Evolutionary conservation across 2,113 vertebrate genomes (phyloP).

Genomic region (Dendropsophus ebraccatus): DNA sequence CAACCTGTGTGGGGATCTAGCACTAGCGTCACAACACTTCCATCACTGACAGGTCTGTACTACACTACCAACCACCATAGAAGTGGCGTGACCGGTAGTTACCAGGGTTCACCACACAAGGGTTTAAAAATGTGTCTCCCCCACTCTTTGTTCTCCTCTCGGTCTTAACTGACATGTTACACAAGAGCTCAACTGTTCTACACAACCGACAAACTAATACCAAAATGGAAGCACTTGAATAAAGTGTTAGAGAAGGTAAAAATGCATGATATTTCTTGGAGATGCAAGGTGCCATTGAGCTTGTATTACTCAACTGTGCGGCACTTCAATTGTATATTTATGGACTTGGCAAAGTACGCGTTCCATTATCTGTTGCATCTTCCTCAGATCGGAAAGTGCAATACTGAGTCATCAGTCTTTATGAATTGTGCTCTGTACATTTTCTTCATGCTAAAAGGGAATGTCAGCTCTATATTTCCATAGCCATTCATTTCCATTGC

Average conservation of each 20-base stretch:
- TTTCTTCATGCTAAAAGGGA: conserved; percentile 8
- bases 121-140: no score
- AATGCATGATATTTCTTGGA: neutral
- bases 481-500: neutral
- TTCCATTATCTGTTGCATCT: conserved; percentile 5
- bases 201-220: no score
- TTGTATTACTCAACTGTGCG: conserved; percentile 1
- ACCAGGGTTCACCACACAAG: no score
- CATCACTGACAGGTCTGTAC: no score
- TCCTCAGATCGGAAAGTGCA: conserved; percentile 11
- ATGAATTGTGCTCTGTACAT: conserved; percentile 9
- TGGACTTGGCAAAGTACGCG: neutral
- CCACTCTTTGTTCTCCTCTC: no score
- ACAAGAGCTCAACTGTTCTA: no score
- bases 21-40: no score
- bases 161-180: no score
- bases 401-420: conserved; percentile 2
- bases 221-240: no score
- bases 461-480: conserved; percentile 10
- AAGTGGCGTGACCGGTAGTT: no score
- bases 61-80: no score
- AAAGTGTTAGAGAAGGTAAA: neutral
- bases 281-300: neutral
- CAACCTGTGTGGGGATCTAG: no score
- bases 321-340: neutral